Conservation (phyloP, 2,888 invertebrate species). For the Diogma glabrata region DNA sequence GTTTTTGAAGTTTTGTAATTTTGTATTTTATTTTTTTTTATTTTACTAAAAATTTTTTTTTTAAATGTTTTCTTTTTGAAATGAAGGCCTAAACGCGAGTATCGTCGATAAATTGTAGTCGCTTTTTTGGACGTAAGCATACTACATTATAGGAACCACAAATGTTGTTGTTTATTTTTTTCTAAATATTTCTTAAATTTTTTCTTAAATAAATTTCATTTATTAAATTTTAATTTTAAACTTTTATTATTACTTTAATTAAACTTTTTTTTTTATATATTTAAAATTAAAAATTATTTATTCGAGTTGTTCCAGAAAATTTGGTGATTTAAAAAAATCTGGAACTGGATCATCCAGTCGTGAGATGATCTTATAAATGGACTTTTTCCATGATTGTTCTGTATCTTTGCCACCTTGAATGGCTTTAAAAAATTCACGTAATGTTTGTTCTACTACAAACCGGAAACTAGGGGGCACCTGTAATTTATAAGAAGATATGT, state of each 20-base stretch:
- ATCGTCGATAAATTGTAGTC: slow-evolving; percentile 48
- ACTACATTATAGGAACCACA: slow-evolving; percentile 28
- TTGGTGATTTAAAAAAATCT: slow-evolving; percentile 98
- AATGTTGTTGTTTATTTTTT: slow-evolving; percentile 23
- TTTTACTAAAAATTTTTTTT: slow-evolving; percentile 26
- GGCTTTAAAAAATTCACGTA: slow-evolving; percentile 98
- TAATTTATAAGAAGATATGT: slow-evolving; percentile 11
- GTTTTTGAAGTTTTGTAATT: slow-evolving; percentile 19
- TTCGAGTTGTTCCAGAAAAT: slow-evolving; percentile 98
- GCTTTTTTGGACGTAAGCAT: slow-evolving; percentile 27
- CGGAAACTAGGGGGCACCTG: slow-evolving; percentile 98
- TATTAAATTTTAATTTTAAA: slow-evolving; percentile 17
- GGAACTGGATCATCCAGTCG: slow-evolving; percentile 98
- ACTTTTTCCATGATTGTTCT: slow-evolving; percentile 99
- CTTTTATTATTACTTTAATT: slow-evolving; percentile 16
- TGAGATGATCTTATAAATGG: slow-evolving; percentile 99
- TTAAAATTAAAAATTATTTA: slow-evolving; percentile 29
- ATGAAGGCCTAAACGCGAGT: slow-evolving; percentile 57
- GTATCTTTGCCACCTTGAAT: slow-evolving; percentile 92
- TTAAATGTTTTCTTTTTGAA: slow-evolving; percentile 43
- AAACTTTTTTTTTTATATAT: slow-evolving; percentile 13
- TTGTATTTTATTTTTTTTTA: slow-evolving; percentile 21
- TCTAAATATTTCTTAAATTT: slow-evolving; percentile 19
- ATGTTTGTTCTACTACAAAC: slow-evolving; percentile 92
- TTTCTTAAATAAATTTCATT: slow-evolving; percentile 15